Conservation (phyloP, 2,797 vertebrate genomes). For the Spheniscus humboldti region DNA sequence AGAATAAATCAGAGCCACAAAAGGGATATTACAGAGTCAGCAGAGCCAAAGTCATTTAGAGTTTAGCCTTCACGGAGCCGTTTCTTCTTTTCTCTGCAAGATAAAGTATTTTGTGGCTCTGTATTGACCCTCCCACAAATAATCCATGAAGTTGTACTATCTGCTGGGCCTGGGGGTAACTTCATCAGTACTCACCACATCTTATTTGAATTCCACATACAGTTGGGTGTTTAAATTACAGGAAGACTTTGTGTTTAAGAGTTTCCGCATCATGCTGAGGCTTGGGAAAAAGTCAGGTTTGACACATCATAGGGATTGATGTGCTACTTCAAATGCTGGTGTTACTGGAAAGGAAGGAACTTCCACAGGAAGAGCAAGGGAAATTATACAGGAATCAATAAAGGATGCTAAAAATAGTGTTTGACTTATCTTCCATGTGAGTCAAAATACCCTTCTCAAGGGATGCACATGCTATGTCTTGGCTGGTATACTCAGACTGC, state of each 20-base stretch:
- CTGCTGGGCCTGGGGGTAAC: neutral
- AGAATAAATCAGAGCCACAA: neutral
- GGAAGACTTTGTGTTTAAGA: slow-evolving; percentile 64
- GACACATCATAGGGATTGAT: slow-evolving; percentile 61
- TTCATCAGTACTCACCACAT: slow-evolving; percentile 10
- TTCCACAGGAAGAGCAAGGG: slow-evolving; percentile 61
- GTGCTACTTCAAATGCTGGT: slow-evolving; percentile 47
- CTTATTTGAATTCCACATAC: slow-evolving; percentile 22
- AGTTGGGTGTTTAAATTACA: slow-evolving; percentile 61
- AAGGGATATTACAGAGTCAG: neutral
- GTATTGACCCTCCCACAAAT: neutral
- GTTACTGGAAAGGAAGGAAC: slow-evolving; percentile 60
- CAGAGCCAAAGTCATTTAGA: neutral
- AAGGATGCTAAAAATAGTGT: slow-evolving; percentile 44
- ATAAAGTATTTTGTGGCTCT: neutral
- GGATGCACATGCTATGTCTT: neutral
- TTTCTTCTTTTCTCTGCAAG: neutral
- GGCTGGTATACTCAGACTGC: neutral
- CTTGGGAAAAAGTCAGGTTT: slow-evolving; percentile 32
- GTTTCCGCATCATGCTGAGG: slow-evolving; percentile 51
- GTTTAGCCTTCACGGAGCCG: neutral
- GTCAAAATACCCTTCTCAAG: neutral
- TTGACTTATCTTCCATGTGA: neutral
- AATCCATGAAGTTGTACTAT: neutral
- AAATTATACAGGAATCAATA: slow-evolving; percentile 70